Percentiles rank a stretch among this genome's conserved stretches.
Conservation (phyloP, 2,113 vertebrate genomes). For the Lutjanus erythropterus region DNA sequence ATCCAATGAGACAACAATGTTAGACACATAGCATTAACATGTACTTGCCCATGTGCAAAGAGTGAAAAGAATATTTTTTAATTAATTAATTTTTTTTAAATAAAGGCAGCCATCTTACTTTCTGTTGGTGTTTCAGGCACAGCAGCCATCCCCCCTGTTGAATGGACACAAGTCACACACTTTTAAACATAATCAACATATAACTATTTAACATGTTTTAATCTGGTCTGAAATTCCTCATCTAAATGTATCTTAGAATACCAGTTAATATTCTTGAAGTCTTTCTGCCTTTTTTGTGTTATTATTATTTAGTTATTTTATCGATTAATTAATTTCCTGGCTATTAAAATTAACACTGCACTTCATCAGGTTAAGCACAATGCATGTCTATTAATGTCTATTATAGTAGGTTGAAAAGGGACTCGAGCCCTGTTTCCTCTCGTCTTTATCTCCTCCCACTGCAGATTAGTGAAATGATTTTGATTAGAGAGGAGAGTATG, state of each 20-base stretch:
- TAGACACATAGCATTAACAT: neutral
- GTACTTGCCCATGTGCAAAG: neutral
- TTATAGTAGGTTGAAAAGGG: neutral
- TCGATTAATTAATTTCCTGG: no score
- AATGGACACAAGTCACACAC: neutral
- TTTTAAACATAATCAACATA: neutral
- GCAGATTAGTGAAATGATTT: neutral
- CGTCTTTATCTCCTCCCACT: neutral
- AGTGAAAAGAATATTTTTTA: neutral
- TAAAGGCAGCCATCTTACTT: conserved; percentile 56
- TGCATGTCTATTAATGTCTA: neutral
- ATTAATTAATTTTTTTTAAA: neutral
- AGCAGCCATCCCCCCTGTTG: conserved; percentile 69
- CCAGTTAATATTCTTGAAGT: no score
- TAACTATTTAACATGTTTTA: no score
- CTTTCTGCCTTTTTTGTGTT: no score
- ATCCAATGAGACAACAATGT: conserved; percentile 10
- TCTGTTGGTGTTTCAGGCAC: conserved; percentile 69
- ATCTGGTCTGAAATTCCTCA: no score
- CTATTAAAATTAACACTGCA: no score
- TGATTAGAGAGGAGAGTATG: neutral
- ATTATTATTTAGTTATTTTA: no score
- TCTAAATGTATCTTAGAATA: no score
- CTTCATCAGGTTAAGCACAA: no score
- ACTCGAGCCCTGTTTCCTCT: no score